Base-by-base conservation (phyloP, 2,797 vertebrate genomes). In the Coregonus sp. region DNA sequence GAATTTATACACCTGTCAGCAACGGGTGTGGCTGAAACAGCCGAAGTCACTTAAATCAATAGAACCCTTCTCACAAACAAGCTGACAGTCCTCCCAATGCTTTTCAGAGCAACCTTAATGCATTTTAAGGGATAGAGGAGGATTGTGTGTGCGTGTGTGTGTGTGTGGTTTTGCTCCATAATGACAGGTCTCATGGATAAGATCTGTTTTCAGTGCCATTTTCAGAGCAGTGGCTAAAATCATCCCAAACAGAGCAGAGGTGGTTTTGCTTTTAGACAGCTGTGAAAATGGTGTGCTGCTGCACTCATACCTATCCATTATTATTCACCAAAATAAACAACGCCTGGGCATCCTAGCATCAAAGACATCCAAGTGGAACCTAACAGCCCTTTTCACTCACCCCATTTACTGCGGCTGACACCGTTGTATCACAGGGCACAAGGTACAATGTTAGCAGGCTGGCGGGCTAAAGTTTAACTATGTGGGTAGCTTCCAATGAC, bases 141-240 rank as follows among this genome's bases (percentile, higher is more conserved):
- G 37, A 40, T 40, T 11, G 2, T 40, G 37, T 40, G 7, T 9
- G 40, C 0, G 40, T 47, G 40, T 0, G 40, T 47, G 40, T 1
- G 40, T 11, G 0, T 0, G 9, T 47, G 40, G 40, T 47, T 47
- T 47, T 47, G 40, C 9, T 47, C 40, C 40, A 47, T 47, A 47
- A 11, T 70, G n/a, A 25, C 37, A 70, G 69, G 40, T 68, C 37
- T 70, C 37, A 25, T 20, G 16, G 9, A 70, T 40, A 70, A 20
- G 37, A 70, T 50, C 40, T n/a, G 50, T 51, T 70, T 20, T 18
- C 37, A 14, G 33, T 50, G 40, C 69, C 40, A 70, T 51, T 70
- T 50, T 47, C 40, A 50, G 40, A 70, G 69, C 69, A 50, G 37
- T 25, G 69, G 69, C 69, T 70, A 18, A 70, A 70, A 70, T 25